These are phyloP conservation scores for Cavia porcellus DNA, from an alignment of 2,113 vertebrate species.

Conservation along the genomic window DNA sequence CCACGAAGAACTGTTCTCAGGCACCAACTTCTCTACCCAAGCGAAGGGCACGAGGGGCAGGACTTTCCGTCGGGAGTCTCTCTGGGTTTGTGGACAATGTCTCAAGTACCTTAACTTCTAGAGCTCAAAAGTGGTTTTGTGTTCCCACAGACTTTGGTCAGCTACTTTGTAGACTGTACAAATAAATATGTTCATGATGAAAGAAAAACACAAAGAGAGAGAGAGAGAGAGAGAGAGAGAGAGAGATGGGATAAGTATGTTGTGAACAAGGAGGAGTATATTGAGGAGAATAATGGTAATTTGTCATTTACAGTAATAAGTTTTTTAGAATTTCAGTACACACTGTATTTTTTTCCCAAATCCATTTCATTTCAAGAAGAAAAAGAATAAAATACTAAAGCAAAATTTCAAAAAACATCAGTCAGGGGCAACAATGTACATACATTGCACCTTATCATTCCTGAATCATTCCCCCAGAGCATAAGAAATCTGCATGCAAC, in stretches of 20 bases:
- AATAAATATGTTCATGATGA: neutral
- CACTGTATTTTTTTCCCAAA: neutral
- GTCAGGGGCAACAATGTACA: too few species aligned
- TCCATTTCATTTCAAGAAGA: too few species aligned
- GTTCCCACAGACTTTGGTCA: neutral
- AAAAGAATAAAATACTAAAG: too few species aligned
- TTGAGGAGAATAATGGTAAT: neutral
- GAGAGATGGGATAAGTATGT: neutral
- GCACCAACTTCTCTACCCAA: neutral
- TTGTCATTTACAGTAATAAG: neutral
- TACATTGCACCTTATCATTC: too few species aligned
- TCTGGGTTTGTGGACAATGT: neutral
- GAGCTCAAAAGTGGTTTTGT: neutral
- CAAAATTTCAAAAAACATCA: too few species aligned
- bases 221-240: neutral
- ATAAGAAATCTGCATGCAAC: too few species aligned
- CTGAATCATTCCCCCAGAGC: too few species aligned
- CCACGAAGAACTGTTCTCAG: neutral
- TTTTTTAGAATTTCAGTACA: neutral
- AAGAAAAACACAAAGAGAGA: neutral
- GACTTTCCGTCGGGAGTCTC: neutral
- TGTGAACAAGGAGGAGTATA: neutral
- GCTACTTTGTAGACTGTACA: neutral
- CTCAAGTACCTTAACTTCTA: neutral
- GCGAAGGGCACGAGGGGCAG: accelerated